Percentiles rank a stretch among this genome's conserved stretches.
These are phyloP conservation scores for Zeugodacus cucurbitae DNA, from an alignment of 1,140 invertebrate genomes.

Conservation along the genomic window DNA sequence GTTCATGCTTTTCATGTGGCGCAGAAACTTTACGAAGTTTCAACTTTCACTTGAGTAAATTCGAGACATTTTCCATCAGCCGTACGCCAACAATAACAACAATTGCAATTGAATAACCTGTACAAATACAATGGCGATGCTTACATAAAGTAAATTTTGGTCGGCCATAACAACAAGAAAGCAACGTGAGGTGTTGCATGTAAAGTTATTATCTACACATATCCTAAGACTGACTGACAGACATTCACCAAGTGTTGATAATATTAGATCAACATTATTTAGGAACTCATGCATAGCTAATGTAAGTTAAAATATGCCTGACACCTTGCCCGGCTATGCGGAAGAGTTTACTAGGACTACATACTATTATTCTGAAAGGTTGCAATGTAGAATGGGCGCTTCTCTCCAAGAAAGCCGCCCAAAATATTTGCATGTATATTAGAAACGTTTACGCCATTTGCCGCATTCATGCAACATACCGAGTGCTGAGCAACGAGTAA, in stretches of 20 bases:
- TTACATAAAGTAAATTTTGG: slow-evolving; percentile 25
- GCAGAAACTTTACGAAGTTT: slow-evolving; percentile 2
- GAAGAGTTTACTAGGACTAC: neutral
- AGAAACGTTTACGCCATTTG: slow-evolving; percentile 48
- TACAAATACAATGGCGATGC: neutral
- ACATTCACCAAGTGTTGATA: slow-evolving; percentile 50
- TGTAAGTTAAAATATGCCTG: slow-evolving; percentile 41
- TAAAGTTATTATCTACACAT: slow-evolving; percentile 31
- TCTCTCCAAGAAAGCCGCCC: neutral
- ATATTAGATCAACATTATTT: slow-evolving; percentile 66
- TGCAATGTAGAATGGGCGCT: neutral
- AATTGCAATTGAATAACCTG: neutral
- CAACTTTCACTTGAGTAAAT: slow-evolving; percentile 31
- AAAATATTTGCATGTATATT: slow-evolving; percentile 61
- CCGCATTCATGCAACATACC: slow-evolving; percentile 17
- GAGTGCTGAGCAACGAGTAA: neutral
- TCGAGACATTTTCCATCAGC: slow-evolving; percentile 24
- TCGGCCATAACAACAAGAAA: neutral
- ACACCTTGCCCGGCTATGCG: neutral
- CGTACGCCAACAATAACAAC: neutral
- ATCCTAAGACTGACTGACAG: neutral
- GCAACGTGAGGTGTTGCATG: neutral
- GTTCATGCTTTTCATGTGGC: neutral
- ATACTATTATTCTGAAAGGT: neutral
- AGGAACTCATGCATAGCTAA: slow-evolving; percentile 63